Conservation (phyloP, 2,113 vertebrate species). For the Paramisgurnus dabryanus region DNA sequence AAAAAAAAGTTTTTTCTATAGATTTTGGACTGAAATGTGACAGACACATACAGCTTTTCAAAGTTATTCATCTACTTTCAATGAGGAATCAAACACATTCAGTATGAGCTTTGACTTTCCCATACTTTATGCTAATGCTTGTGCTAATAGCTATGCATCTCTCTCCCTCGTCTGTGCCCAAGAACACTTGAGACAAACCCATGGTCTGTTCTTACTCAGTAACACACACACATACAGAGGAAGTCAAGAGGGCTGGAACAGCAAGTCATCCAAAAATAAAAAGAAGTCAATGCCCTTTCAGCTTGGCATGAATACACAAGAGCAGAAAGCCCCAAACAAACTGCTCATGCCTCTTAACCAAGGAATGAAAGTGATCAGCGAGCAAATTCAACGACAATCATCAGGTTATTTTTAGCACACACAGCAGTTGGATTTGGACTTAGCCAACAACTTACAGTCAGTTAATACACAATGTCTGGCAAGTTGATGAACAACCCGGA, state of each 20-base stretch:
- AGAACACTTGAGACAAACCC: constrained; percentile 39
- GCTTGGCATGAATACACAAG: background rate
- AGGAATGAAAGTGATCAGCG: background rate
- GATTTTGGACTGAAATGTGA: too few species aligned
- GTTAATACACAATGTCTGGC: background rate
- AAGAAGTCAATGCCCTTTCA: constrained; percentile 8
- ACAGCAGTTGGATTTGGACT: background rate
- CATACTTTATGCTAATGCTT: background rate
- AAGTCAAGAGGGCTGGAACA: constrained; percentile 31
- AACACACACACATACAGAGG: constrained; percentile 14
- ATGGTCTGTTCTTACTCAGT: constrained; percentile 43
- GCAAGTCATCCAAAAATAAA: constrained; percentile 41
- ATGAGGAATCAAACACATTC: too few species aligned
- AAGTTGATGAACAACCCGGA: constrained; percentile 24
- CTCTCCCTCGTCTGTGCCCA: constrained; percentile 14
- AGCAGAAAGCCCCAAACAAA: constrained; percentile 12
- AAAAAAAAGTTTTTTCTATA: too few species aligned
- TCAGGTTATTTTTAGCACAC: background rate
- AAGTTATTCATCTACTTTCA: too few species aligned
- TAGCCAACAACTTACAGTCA: background rate
- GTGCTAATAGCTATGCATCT: background rate
- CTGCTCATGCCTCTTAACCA: background rate
- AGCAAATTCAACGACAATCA: background rate
- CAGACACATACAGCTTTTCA: too few species aligned
- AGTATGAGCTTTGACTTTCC: too few species aligned